A percentile compares a stretch with the other conserved stretches of the same genome.
These are phyloP conservation scores for Danio choprae DNA, from an alignment of 2,797 vertebrate species.

Conservation along the genomic window DNA sequence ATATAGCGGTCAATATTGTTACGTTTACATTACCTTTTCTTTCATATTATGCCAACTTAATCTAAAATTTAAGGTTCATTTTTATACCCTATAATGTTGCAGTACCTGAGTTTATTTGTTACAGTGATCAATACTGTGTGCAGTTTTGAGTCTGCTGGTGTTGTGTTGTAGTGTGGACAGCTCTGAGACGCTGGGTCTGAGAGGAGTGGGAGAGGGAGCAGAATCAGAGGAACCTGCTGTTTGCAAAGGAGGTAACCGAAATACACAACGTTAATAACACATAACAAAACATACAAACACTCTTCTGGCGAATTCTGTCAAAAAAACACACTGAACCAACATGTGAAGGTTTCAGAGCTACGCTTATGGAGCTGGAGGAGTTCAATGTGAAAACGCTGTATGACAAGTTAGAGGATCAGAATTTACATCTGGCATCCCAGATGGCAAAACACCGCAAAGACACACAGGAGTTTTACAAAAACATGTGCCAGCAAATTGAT, in stretches of 20 bases:
- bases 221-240: slow-evolving; percentile 75
- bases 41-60: background rate
- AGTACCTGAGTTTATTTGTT: background rate
- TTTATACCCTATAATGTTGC: background rate
- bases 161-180: slow-evolving; percentile 69
- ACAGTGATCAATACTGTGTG: background rate
- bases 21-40: too few species aligned
- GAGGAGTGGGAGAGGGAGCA: slow-evolving; percentile 77
- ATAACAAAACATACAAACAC: background rate
- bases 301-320: background rate
- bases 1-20: too few species aligned
- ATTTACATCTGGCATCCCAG: slow-evolving; percentile 87
- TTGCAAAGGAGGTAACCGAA: slow-evolving; percentile 72
- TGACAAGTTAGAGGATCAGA: slow-evolving; percentile 95
- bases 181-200: slow-evolving; percentile 67
- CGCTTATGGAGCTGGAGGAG: slow-evolving; percentile 81
- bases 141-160: slow-evolving; percentile 39
- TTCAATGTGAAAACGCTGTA: slow-evolving; percentile 91
- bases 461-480: slow-evolving; percentile 83
- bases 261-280: background rate
- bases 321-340: slow-evolving; percentile 6
- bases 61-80: background rate
- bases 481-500: slow-evolving; percentile 81
- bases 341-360: slow-evolving; percentile 66
- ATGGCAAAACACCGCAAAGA: slow-evolving; percentile 87